Evolutionary conservation across 2,888 invertebrate species (phyloP), one percentile per base, ranked within the genome.

Genomic region (Sphecodes monilicornis): DNA sequence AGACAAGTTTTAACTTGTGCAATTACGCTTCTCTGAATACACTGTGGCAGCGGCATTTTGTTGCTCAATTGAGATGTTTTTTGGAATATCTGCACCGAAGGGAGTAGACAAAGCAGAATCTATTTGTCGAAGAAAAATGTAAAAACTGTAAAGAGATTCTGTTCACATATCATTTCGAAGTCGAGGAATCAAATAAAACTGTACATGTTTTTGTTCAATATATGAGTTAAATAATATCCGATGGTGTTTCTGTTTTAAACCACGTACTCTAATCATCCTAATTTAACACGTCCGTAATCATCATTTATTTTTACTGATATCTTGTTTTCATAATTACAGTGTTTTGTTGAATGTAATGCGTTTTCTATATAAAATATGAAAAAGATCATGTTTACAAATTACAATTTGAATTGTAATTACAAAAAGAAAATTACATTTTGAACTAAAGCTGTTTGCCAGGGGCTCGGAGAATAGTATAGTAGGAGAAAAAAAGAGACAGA

Each of bases 141-240:
- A 81, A 87, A 89, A 83, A 86, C 66, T 90, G 78, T 85, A 86
- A 90, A 86, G 72, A 82, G 22, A 78, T 90, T 91, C 85, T 85
- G 91, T 90, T 90, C 76, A 90, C 91, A 90, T 90, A 90, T 90
- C 91, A 77, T 86, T 88, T 88, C 84, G 80, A 86, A 75, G 84
- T 89, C 78, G 83, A 26, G 36, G 60, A 80, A 79, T 70, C 60
- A 85, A 76, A 81, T 64, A 78, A 82, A 80, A 70, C 36, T 89
- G 83, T 89, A 90, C 75, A 88, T 89, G 86, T 85, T 89, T 90
- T 86, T 90, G 87, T 89, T 88, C 85, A 90, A 87, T 88, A 87
- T 80, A 87, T 66, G 64, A 68, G 71, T 78, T 84, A 71, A 79
- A 57, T 32, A 50, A 78, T 68, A 64, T 54, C 18, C 18, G 22